Percentiles rank a stretch among this genome's conserved stretches.
Conservation (phyloP, 2,888 invertebrate genomes). For the Zaprionus obscuricornis region DNA sequence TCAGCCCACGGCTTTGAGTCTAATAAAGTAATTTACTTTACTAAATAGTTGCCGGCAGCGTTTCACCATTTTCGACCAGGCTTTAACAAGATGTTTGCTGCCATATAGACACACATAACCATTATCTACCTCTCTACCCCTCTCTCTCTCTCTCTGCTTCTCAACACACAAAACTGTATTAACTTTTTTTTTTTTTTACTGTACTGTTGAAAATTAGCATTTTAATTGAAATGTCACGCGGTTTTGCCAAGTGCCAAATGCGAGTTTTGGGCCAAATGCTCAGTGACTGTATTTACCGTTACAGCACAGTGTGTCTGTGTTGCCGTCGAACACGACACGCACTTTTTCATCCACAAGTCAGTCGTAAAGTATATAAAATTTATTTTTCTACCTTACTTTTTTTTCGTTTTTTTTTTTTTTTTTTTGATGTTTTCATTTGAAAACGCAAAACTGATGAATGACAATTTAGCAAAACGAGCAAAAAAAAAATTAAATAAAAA, state of each 20-base stretch:
- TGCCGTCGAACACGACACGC: conserved; percentile 56
- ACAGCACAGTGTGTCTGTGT: too few relatives aligned
- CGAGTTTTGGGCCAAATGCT: conserved; percentile 34
- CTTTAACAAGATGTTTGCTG: conserved; percentile 59
- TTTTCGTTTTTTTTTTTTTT: conserved; percentile 7
- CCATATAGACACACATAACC: too few relatives aligned
- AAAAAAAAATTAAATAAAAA: conserved; percentile 13
- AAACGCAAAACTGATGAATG: conserved; percentile 56
- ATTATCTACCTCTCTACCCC: background rate
- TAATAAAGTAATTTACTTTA: conserved; percentile 75
- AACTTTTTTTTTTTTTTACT: too few relatives aligned
- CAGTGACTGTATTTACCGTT: conserved; percentile 12
- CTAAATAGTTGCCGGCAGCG: conserved; percentile 74
- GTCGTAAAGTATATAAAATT: too few relatives aligned
- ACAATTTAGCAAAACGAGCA: conserved; percentile 29
- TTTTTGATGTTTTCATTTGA: conserved; percentile 61
- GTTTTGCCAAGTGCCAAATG: conserved; percentile 66
- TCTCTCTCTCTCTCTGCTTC: conserved; percentile 1
- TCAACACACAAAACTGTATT: too few relatives aligned
- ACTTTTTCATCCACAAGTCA: conserved; percentile 57
- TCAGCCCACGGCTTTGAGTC: conserved; percentile 52
- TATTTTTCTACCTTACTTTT: conserved; percentile 5
- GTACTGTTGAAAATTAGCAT: conserved; percentile 71
- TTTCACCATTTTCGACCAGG: conserved; percentile 40
- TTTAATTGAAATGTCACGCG: conserved; percentile 80